phyloP scores from a whole-genome alignment of 2,888 invertebrate genomes.

The Morpho deidamia region DNA sequence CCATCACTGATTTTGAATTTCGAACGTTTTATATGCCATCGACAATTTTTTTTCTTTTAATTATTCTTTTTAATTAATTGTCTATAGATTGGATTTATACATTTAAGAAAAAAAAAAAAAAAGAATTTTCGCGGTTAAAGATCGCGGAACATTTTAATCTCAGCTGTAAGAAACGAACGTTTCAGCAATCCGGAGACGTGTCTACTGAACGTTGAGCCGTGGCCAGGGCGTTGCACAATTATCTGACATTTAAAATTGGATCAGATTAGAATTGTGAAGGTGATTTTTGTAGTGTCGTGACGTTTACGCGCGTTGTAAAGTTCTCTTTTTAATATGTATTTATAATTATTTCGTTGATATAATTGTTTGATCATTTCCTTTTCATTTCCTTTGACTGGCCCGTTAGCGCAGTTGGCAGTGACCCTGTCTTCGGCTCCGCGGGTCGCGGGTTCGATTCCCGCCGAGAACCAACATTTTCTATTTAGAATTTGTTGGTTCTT shows the following conservation, averaged over 20 bases:
- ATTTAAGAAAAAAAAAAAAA: neutral
- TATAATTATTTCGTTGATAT: too few relatives aligned
- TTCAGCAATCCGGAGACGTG: slow-evolving; percentile 35
- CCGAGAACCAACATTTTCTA: too few relatives aligned
- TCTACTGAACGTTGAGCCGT: slow-evolving; percentile 52
- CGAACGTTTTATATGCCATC: neutral
- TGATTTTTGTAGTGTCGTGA: slow-evolving; percentile 4
- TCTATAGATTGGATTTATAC: neutral
- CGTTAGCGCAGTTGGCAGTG: too few relatives aligned
- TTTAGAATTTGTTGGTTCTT: too few relatives aligned
- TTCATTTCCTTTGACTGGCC: too few relatives aligned
- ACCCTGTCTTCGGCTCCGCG: too few relatives aligned
- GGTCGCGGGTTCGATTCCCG: too few relatives aligned
- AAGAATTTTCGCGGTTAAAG: slow-evolving; percentile 23
- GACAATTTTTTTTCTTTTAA: too few relatives aligned
- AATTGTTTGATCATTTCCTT: too few relatives aligned
- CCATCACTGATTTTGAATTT: neutral
- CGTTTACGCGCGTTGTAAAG: neutral
- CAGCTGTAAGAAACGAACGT: slow-evolving; percentile 34
- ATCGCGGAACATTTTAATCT: slow-evolving; percentile 1
- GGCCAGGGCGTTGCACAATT: slow-evolving; percentile 74
- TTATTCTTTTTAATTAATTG: neutral
- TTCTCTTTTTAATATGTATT: too few relatives aligned
- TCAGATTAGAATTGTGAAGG: slow-evolving; percentile 35
- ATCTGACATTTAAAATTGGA: slow-evolving; percentile 78